phyloP scores from a whole-genome alignment of 2,113 vertebrate genomes.

The Salminus brasiliensis region DNA sequence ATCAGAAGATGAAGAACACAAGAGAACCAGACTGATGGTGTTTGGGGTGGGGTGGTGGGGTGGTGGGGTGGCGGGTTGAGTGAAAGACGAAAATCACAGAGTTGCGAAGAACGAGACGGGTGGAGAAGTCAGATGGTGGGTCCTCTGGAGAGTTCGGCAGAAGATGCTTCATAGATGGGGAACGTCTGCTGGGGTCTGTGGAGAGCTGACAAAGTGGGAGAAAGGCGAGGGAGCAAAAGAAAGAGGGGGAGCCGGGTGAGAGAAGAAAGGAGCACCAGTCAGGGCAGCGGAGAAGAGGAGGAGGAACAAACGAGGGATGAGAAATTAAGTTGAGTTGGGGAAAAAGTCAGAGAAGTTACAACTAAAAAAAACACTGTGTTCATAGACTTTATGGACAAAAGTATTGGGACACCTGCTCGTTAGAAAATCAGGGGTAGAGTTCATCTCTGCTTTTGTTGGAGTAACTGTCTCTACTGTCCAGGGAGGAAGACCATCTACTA shows the following conservation, averaged over 20 bases:
- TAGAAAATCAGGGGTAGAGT: no score
- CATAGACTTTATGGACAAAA: no score
- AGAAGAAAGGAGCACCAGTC: background rate
- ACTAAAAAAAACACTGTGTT: no score
- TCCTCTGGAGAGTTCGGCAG: background rate
- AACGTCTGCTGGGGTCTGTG: background rate
- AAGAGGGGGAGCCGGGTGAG: background rate
- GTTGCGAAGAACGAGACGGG: no score
- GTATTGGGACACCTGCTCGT: no score
- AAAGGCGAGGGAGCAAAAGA: background rate
- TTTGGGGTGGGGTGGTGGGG: background rate
- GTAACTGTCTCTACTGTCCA: no score
- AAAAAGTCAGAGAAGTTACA: background rate
- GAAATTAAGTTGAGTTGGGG: background rate
- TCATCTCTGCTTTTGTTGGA: no score
- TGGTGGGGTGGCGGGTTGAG: no score
- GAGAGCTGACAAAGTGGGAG: background rate
- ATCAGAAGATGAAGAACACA: background rate
- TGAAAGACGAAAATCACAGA: no score
- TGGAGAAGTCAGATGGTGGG: background rate
- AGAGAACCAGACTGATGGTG: background rate
- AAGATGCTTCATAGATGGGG: background rate
- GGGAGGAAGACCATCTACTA: no score
- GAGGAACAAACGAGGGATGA: constrained; percentile 5
- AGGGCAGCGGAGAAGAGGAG: constrained; percentile 15